Evolutionary conservation across 2,797 vertebrate species (phyloP), one percentile per base, ranked within the genome.

Genomic region (Semaprochilodus insignis): DNA sequence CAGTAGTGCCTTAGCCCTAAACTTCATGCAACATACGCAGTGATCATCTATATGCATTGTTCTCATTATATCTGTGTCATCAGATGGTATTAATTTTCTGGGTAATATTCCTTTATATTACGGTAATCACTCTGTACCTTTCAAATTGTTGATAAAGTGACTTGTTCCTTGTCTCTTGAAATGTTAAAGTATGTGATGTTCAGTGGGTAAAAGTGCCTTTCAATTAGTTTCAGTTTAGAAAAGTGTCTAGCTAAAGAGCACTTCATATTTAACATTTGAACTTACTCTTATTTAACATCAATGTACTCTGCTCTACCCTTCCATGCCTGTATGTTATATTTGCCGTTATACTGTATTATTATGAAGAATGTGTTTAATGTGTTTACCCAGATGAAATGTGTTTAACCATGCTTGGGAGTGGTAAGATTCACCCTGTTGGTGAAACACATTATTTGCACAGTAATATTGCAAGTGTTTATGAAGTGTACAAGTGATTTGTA

Each of bases 111-210:
- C 69, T 63, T 74, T 55, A 55, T 55, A 19, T 74, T 40, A 54
- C 34, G 60, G 40, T 55, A 0, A 7, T 3, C 19, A 25, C 62
- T 77, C 31, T 23, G 51, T 21, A 11, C 44, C 10, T 0, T 82
- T 72, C 84, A 83, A 83, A 88, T 4, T 77, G 72, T 59, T 67
- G 3, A 72, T 69, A 54, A 83, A 77, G 31, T 23, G 17, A 63
- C 14, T 71, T 86, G 75, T 74, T 80, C 82, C 59, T 62, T 62
- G 23, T 62, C 11, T 85, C 83, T 89, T 85, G 82, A 91, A 87
- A 90, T 88, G 55, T 75, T 55, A 77, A 89, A 93, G 88, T 89
- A 89, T 88, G 84, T 93, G 93, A 89, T 94, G 92, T 94, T 93
- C 93, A 93, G 89, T 91, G 90, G 90, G 59, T 1, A 59, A 16